Base-by-base conservation (phyloP, 1,140 invertebrate genomes). In the Orchesella cincta region DNA sequence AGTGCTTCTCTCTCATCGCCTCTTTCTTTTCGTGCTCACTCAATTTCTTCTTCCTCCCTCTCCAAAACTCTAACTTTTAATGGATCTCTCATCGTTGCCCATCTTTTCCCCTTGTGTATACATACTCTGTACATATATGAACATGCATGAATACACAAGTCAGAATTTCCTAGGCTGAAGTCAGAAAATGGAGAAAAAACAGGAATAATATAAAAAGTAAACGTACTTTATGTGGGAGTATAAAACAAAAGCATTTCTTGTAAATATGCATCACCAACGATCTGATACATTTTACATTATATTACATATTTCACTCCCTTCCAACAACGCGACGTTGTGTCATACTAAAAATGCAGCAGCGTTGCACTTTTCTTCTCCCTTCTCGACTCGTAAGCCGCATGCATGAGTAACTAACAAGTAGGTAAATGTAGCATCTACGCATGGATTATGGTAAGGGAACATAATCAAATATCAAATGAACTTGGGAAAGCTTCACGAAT, bases 81-180 rank as follows among this genome's bases (percentile, higher is more conserved):
- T 31, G 62, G 26, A 57, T 57, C 54, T 57, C 54, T 57, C 54
- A 57, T 57, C 54, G 54, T 23, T 57, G 26, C 23, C 8, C 54
- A 57, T 57, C 8, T 57, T 57, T 57, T 57, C 54, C 54, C 54
- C 54, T 57, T 26, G 14, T 57, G 54, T 57, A 23, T 26, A 57
- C 26, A 57, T 18, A 57, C 8, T n/a, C n/a, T n/a, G n/a, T n/a
- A n/a, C n/a, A n/a, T n/a, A n/a, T n/a, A n/a, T n/a, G n/a, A 46
- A 46, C 62, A 67, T 67, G 62, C 62, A 67, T 67, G 62, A 67
- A 67, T 67, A 14, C 62, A 67, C 62, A 67, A 67, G 62, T 67
- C 28, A 67, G 23, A 23, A 31, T 67, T 67, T 62, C 5, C 54
- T 62, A 5, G 26, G 23, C 12, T 12, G 26, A 62, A 62, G 23